Conservation (phyloP, 2,797 vertebrate species). For the Eospalax fontanierii region DNA sequence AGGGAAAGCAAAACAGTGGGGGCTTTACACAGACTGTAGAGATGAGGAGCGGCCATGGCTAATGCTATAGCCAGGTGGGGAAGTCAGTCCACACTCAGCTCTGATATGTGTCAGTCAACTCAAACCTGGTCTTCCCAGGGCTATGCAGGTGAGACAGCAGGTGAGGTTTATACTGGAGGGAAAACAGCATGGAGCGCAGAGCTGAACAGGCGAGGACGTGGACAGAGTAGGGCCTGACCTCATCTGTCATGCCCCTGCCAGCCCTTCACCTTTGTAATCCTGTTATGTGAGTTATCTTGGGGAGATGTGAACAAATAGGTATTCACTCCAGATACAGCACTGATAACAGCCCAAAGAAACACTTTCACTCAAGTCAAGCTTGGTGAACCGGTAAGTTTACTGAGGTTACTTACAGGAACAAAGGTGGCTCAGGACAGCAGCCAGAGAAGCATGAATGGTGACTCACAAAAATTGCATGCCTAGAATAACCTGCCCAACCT, state of each 20-base stretch:
- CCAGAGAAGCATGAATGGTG: too few relatives aligned
- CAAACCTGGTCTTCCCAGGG: background rate
- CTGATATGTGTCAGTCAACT: accelerated
- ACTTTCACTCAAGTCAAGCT: background rate
- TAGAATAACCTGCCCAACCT: background rate
- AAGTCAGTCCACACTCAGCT: accelerated
- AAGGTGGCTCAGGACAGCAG: background rate
- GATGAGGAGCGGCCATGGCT: accelerated
- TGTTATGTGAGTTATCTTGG: background rate
- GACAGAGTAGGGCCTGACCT: background rate
- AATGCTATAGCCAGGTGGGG: accelerated
- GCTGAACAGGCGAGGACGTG: background rate
- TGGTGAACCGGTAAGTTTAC: background rate
- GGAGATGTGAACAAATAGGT: background rate
- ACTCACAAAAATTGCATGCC: background rate
- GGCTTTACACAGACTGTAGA: background rate
- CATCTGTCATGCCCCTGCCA: background rate
- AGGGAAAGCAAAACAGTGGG: background rate
- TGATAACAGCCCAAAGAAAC: background rate
- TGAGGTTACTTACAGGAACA: background rate
- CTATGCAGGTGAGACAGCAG: background rate
- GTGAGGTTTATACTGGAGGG: background rate
- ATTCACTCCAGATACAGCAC: background rate
- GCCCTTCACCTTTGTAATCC: background rate
- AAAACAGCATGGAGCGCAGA: background rate